Evolutionary conservation across 2,888 invertebrate species (phyloP).

Genomic region (Drosophila suboccidentalis): DNA sequence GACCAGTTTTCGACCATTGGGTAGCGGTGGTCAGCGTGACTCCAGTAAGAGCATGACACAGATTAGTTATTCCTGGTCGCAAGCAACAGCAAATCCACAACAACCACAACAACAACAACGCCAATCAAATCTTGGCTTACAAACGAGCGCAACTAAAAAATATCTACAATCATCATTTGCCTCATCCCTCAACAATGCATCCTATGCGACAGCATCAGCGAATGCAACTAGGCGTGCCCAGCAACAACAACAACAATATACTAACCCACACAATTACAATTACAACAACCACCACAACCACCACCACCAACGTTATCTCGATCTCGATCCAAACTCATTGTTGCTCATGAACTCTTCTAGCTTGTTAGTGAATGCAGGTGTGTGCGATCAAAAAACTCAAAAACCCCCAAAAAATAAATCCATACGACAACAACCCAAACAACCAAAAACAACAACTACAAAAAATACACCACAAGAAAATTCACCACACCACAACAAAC

Average conservation of each 20-base stretch:
- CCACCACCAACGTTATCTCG: constrained; percentile 82
- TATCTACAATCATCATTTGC: constrained; percentile 85
- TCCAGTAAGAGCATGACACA: constrained; percentile 87
- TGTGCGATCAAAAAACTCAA: constrained; percentile 76
- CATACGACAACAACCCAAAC: constrained; percentile 36
- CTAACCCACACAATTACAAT: constrained; percentile 67
- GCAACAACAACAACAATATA: constrained; percentile 56
- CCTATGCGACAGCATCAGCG: constrained; percentile 64
- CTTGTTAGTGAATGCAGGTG: constrained; percentile 85
- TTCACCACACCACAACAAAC: constrained; percentile 10
- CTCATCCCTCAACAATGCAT: constrained; percentile 70
- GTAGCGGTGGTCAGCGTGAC: constrained; percentile 83
- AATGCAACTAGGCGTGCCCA: constrained; percentile 82
- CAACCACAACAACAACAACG: constrained; percentile 66
- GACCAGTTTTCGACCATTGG: constrained; percentile 83
- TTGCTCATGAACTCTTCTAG: constrained; percentile 85
- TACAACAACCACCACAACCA: constrained; percentile 74
- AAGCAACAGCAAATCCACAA: constrained; percentile 44
- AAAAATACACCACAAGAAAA: not conserved
- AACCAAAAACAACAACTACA: constrained; percentile 30
- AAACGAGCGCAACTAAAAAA: constrained; percentile 85
- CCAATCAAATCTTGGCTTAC: constrained; percentile 82
- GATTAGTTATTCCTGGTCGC: constrained; percentile 83
- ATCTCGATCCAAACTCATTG: constrained; percentile 84
- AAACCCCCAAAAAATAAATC: constrained; percentile 39